phyloP scores from a whole-genome alignment of 2,888 invertebrate species.

The Mythimna vitellina region DNA sequence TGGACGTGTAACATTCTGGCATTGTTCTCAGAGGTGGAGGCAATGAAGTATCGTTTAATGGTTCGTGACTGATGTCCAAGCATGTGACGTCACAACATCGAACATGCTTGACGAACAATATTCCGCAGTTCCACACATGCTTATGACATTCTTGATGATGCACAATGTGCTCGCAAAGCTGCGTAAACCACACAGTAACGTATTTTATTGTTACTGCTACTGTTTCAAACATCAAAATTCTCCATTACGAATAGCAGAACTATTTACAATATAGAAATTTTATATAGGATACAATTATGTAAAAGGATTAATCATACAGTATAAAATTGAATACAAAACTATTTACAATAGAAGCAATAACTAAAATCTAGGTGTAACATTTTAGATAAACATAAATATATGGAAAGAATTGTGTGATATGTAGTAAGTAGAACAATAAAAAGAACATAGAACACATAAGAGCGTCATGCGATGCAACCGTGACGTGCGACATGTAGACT shows the following conservation, averaged over 20 bases:
- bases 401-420: slow-evolving; percentile 28
- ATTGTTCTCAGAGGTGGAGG: slow-evolving; percentile 49
- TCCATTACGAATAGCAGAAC: slow-evolving; percentile 41
- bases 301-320: slow-evolving; percentile 18
- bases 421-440: slow-evolving; percentile 40
- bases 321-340: slow-evolving; percentile 35
- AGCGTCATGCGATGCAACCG: slow-evolving; percentile 51
- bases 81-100: slow-evolving; percentile 61
- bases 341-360: slow-evolving; percentile 52
- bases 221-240: slow-evolving; percentile 30
- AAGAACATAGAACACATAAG: slow-evolving; percentile 43
- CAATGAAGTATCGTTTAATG: slow-evolving; percentile 49
- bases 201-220: slow-evolving; percentile 20
- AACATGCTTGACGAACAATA: slow-evolving; percentile 58
- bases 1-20: slow-evolving; percentile 51
- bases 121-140: slow-evolving; percentile 53
- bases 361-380: slow-evolving; percentile 42
- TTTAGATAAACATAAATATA: slow-evolving; percentile 26
- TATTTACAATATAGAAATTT: slow-evolving; percentile 54
- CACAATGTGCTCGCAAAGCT: slow-evolving; percentile 47
- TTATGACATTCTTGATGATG: slow-evolving; percentile 26
- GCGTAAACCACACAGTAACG: slow-evolving; percentile 25
- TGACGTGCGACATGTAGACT: slow-evolving; percentile 70
- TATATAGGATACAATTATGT: slow-evolving; percentile 26
- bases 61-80: slow-evolving; percentile 47